Evolutionary conservation across 2,888 invertebrate species (phyloP), one percentile per base, ranked within the genome.

Genomic region (Drosophila prolongata): DNA sequence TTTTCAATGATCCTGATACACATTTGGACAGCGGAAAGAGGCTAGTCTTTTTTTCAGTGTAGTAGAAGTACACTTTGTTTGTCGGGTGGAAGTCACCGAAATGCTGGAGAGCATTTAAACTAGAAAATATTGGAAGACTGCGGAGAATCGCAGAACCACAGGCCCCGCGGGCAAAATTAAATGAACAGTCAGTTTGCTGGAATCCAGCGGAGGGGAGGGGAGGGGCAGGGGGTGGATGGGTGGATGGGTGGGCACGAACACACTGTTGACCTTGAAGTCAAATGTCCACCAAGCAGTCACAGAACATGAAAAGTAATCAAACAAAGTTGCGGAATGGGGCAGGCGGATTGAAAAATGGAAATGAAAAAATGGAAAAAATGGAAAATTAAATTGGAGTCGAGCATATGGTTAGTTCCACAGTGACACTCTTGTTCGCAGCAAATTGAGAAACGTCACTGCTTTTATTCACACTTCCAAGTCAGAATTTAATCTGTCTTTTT

Each of bases 201-300:
- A 9, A 42, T 42, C 1, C 9, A 13, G 13, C 6, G 14, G 10
- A 10, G 9, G 10, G 4, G 10, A 10, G 16, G 16, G 30, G n/a
- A n/a, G 44, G 16, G 35, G 19, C 19, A 19, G 19, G 62, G 24
- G 59, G 42, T 16, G 44, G 24, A 13, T 16, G 35, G 57, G n/a
- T n/a, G n/a, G 35, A 4, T 46, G 44, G 59, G 10, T 64, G 65
- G 61, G 64, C 78, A 79, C 80, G 78, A 70, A 72, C 78, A 70
- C 78, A 57, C 76, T 68, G 75, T 59, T 79, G 82, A 81, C 79
- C 82, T 79, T 79, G 61, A 79, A 75, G 64, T 69, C 66, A 50
- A 79, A 79, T 81, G 70, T 65, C 75, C 71, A 59, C 58, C 50
- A 37, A 57, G 44, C 40, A 66, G 38, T 52, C 67, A 49, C 55